These are phyloP conservation scores for Hyperoplus lanceolatus DNA, from an alignment of 2,797 vertebrate species.

Conservation along the genomic window DNA sequence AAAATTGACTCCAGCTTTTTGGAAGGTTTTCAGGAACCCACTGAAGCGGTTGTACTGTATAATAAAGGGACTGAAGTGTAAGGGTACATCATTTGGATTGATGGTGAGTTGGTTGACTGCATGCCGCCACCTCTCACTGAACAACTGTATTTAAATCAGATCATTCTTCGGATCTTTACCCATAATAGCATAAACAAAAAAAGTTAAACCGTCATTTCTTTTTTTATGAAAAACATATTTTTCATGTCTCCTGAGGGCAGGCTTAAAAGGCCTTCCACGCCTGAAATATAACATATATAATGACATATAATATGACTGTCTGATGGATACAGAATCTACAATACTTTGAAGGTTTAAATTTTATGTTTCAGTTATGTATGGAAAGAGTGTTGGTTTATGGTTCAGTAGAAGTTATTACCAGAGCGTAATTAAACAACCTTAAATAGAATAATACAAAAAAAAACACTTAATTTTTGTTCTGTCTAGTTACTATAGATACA, in stretches of 20 bases:
- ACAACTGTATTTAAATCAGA: constrained; percentile 19
- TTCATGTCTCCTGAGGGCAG: background rate
- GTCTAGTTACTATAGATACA: background rate
- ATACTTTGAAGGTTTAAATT: background rate
- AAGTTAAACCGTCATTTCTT: background rate
- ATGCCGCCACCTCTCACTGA: background rate
- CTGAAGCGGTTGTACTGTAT: constrained; percentile 31
- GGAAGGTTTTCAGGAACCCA: constrained; percentile 36
- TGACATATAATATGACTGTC: no score
- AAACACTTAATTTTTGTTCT: background rate
- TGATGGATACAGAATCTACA: background rate
- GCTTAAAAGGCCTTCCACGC: background rate
- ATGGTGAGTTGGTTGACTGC: constrained; percentile 17
- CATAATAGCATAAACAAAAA: background rate
- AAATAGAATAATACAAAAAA: background rate
- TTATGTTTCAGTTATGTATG: background rate
- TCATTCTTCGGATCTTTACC: constrained; percentile 12
- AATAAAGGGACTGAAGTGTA: constrained; percentile 37
- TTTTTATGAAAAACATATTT: background rate
- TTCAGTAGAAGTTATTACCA: background rate
- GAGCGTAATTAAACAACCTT: background rate
- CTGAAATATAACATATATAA: constrained; percentile 3
- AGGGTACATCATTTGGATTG: constrained; percentile 12
- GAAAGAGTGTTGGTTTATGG: background rate
- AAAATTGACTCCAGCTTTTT: constrained; percentile 31